These are phyloP conservation scores for Oncorhynchus tshawytscha DNA, from an alignment of 2,113 vertebrate genomes.

Conservation along the genomic window DNA sequence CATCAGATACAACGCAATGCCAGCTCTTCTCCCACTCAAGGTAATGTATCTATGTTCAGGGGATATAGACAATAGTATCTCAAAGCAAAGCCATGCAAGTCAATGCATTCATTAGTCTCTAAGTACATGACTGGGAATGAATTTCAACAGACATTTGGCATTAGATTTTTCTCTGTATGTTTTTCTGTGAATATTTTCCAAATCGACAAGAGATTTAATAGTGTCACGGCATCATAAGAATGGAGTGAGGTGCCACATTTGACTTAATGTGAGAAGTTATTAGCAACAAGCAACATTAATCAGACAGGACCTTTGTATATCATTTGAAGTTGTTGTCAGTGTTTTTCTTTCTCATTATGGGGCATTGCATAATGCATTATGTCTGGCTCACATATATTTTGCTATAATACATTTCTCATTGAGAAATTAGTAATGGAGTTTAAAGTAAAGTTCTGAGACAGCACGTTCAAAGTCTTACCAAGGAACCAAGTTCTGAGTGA, in stretches of 20 bases:
- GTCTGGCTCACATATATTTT: not conserved
- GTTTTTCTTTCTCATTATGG: not conserved
- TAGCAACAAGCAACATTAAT: slow-evolving; percentile 15
- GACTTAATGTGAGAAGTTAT: slow-evolving; percentile 35
- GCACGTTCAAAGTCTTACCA: not conserved
- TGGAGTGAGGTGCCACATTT: slow-evolving; percentile 34
- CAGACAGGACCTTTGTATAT: slow-evolving; percentile 14
- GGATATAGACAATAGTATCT: slow-evolving; percentile 29
- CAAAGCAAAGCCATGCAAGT: slow-evolving; percentile 42
- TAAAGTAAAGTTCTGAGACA: not conserved
- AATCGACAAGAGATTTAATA: slow-evolving; percentile 28
- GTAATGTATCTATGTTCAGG: slow-evolving; percentile 46
- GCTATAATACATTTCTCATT: not conserved
- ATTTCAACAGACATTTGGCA: slow-evolving; percentile 33
- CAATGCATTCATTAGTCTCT: slow-evolving; percentile 19
- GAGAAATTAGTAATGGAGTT: not conserved
- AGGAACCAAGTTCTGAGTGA: too few relatives aligned
- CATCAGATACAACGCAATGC: slow-evolving; percentile 28
- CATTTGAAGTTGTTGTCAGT: slow-evolving; percentile 16
- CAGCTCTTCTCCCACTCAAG: slow-evolving; percentile 21
- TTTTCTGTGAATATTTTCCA: slow-evolving; percentile 12
- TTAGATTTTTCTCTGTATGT: slow-evolving; percentile 13
- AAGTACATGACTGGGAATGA: slow-evolving; percentile 38
- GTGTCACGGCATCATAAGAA: slow-evolving; percentile 31
- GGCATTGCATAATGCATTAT: slow-evolving; percentile 1